phyloP scores from a whole-genome alignment of 2,888 invertebrate species.

The Chrysina gloriosa region DNA sequence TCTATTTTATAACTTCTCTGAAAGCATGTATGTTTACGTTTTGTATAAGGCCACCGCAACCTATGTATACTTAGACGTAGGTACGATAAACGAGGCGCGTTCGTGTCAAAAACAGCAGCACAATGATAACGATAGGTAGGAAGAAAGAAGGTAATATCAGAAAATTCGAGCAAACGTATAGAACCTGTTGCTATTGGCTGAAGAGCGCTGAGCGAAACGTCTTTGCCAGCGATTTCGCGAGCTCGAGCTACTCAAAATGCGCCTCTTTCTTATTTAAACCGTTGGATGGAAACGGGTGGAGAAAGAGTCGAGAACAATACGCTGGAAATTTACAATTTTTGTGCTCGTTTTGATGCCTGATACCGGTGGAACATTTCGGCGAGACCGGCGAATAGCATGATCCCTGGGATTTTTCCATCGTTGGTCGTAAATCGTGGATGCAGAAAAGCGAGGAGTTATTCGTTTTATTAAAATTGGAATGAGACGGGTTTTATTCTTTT shows the following conservation, averaged over 20 bases:
- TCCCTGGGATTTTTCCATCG: neutral
- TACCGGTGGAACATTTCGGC: slow-evolving; percentile 5
- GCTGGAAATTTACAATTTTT: slow-evolving; percentile 22
- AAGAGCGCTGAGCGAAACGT: neutral
- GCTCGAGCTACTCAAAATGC: neutral
- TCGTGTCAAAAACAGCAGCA: slow-evolving; percentile 25
- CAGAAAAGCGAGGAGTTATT: neutral
- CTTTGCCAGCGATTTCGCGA: neutral
- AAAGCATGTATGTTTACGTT: slow-evolving; percentile 2
- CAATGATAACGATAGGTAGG: slow-evolving; percentile 24
- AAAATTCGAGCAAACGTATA: slow-evolving; percentile 26
- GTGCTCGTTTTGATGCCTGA: slow-evolving; percentile 20
- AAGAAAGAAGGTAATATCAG: neutral
- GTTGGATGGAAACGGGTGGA: neutral
- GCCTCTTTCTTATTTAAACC: slow-evolving; percentile 8
- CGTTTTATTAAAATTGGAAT: slow-evolving; percentile 15
- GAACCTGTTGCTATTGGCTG: slow-evolving; percentile 28
- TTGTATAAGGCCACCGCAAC: neutral
- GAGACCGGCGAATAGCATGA: neutral
- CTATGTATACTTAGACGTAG: neutral
- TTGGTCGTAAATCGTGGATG: slow-evolving; percentile 12
- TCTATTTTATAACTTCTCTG: neutral
- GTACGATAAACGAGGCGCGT: slow-evolving; percentile 3
- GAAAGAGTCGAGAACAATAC: slow-evolving; percentile 15
- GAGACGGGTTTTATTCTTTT: neutral